A percentile compares a stretch with the other conserved stretches of the same genome.
These are phyloP conservation scores for Parnassius smintheus DNA, from an alignment of 2,888 invertebrate species.

Conservation along the genomic window DNA sequence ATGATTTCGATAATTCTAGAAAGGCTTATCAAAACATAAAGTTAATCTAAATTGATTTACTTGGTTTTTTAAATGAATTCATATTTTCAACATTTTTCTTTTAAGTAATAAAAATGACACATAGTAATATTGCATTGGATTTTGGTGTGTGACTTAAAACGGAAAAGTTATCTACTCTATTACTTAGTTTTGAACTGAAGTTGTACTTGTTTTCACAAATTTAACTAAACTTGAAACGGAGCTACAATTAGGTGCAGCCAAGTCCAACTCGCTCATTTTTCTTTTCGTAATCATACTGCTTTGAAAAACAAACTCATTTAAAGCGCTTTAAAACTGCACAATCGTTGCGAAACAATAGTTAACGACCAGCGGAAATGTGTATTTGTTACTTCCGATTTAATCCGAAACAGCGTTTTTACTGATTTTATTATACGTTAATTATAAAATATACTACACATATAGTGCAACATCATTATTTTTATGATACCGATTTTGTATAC, in stretches of 20 bases:
- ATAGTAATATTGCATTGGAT: too few species aligned
- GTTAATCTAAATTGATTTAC: too few species aligned
- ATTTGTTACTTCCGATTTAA: conserved; percentile 36
- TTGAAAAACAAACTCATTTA: conserved; percentile 27
- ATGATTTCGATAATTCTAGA: too few species aligned
- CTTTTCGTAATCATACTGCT: conserved; percentile 28
- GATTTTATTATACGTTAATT: conserved; percentile 27
- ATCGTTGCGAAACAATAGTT: conserved; percentile 34
- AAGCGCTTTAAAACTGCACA: conserved; percentile 29
- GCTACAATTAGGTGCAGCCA: background rate
- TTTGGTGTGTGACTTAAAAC: too few species aligned
- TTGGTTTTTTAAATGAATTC: too few species aligned
- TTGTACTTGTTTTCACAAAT: too few species aligned
- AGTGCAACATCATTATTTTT: background rate
- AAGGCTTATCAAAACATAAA: too few species aligned
- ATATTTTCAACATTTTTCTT: too few species aligned
- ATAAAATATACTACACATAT: conserved; percentile 1
- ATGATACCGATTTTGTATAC: conserved; percentile 5
- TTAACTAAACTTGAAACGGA: background rate
- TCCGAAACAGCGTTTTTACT: conserved; percentile 34
- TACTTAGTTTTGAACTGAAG: too few species aligned
- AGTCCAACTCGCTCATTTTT: conserved; percentile 20
- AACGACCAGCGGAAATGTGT: conserved; percentile 36
- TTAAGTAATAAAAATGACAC: too few species aligned
- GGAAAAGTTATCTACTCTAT: too few species aligned